These are phyloP conservation scores for Dendrocincla tyrannina DNA, from an alignment of 2,797 vertebrate genomes.

Conservation along the genomic window DNA sequence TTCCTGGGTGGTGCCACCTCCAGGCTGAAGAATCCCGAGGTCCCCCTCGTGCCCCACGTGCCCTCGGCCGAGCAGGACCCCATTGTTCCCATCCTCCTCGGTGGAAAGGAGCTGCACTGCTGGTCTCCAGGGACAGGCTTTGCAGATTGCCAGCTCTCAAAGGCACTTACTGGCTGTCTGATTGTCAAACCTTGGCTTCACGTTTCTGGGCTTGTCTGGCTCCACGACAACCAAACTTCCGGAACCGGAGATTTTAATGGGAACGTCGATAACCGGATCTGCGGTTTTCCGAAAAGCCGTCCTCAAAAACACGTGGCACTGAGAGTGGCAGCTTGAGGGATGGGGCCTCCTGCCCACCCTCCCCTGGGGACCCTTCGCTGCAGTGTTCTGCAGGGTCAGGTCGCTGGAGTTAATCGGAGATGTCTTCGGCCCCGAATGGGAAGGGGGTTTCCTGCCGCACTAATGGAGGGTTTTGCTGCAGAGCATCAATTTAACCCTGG, in stretches of 20 bases:
- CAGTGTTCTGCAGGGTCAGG: background rate
- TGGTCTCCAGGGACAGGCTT: background rate
- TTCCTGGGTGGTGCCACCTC: background rate
- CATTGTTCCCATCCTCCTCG: background rate
- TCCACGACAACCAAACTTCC: background rate
- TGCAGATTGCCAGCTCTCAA: background rate
- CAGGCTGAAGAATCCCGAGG: background rate
- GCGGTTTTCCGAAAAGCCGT: background rate
- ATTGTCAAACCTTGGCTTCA: background rate
- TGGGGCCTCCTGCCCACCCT: background rate
- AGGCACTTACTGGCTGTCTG: background rate
- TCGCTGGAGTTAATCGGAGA: background rate
- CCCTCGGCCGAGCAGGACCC: background rate
- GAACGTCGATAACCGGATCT: rapidly evolving
- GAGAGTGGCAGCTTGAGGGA: background rate
- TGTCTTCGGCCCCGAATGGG: background rate
- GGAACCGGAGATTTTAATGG: background rate
- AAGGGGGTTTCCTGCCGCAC: background rate
- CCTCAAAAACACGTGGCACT: rapidly evolving
- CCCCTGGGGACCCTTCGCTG: rapidly evolving
- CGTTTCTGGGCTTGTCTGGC: background rate
- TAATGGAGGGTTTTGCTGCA: background rate
- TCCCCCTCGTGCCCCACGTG: rapidly evolving
- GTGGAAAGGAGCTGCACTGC: background rate
- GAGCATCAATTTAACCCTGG: background rate